Base-by-base conservation (phyloP, 2,113 vertebrate genomes). In the Strix aluco region DNA sequence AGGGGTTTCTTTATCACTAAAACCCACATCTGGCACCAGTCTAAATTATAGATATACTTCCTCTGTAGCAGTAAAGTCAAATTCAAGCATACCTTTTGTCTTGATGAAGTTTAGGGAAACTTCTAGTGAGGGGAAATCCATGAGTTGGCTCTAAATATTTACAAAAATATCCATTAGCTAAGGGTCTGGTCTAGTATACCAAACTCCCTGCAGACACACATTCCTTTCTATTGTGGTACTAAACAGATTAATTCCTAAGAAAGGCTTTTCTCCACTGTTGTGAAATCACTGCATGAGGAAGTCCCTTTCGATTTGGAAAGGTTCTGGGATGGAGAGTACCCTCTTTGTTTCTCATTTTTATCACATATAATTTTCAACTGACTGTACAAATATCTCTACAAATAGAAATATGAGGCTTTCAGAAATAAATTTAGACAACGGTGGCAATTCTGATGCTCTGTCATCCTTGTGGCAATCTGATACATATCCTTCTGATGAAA, bases 121-220 rank as follows among this genome's bases (percentile, higher is more conserved):
- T 81, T 69, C 59, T 61, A 29, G 26, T 42, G 36, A 90, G 9
- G 6, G 27, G 30, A 90, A 23, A 71, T 81, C 75, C 46, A 71
- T 38, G 54, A 59, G 63, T 70, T 78, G 26, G 32, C 59, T 92
- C 47, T 95, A 94, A 95, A 96, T 92, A 95, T 95, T 95, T 96
- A 96, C 69, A 91, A 78, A 91, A 94, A 63, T 91, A 78, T 91
- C 83, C 88, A 95, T 94, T 96, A 90, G 74, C 73, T 70, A 54
- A 83, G 49, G 21, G 27, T 63, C 81, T 86, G 32, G 46, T 59
- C 71, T 90, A 66, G 58, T 62, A n/a, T 46, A 61, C 29, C 32
- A 86, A 63, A 78, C 42, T 80, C 74, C 58, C 19, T 61, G 38
- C 71, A 88, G 92, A 83, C 42, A 73, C 21, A 58, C 30, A 54